phyloP scores from a whole-genome alignment of 2,113 vertebrate genomes.

The Oncorhynchus gorbuscha region DNA sequence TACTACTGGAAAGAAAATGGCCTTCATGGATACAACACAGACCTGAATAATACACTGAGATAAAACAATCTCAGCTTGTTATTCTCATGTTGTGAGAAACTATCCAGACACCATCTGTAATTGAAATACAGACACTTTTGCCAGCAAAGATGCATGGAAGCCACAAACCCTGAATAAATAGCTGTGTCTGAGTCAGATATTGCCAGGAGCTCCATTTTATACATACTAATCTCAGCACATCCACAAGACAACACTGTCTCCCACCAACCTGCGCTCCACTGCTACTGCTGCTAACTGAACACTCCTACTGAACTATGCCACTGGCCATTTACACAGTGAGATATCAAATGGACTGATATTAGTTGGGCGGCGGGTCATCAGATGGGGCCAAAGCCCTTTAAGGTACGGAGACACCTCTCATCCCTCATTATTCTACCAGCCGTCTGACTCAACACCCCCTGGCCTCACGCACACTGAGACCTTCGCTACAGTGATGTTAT shows the following conservation, averaged over 20 bases:
- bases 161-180: neutral
- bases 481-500: too few relatives aligned
- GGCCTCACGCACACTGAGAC: neutral
- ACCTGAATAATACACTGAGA: neutral
- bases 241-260: neutral
- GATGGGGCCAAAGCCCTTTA: neutral
- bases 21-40: too few relatives aligned
- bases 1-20: neutral
- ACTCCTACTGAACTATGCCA: neutral
- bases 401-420: neutral
- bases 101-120: neutral
- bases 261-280: neutral
- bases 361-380: neutral
- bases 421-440: neutral
- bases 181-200: neutral
- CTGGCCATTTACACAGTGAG: neutral
- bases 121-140: constrained; percentile 2
- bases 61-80: constrained; percentile 2
- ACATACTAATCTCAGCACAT: neutral
- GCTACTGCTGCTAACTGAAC: neutral
- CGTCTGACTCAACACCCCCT: neutral
- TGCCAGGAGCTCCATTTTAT: neutral
- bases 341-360: constrained; percentile 1
- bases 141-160: constrained; percentile 1
- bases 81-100: constrained; percentile 3